These are phyloP conservation scores for Lethenteron camtschaticum DNA, from an alignment of 2,113 vertebrate genomes.

Conservation along the genomic window DNA sequence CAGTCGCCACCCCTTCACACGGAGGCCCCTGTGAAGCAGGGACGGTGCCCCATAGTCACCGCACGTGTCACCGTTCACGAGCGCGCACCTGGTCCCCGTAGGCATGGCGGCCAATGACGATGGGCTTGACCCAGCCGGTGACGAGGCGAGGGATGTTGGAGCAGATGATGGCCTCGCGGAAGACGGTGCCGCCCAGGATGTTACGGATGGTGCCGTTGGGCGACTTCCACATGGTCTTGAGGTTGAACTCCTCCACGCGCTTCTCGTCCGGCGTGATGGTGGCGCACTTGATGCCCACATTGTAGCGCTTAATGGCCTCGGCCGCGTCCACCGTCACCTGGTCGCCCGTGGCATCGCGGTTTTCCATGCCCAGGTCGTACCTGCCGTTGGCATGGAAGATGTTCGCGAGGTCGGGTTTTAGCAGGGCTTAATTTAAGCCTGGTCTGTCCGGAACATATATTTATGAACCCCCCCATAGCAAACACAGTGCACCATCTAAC, in stretches of 20 bases:
- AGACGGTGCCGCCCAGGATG: constrained; percentile 2
- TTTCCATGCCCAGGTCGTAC: constrained; percentile 2
- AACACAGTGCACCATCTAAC: too few relatives aligned
- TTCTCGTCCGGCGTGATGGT: constrained; percentile 5
- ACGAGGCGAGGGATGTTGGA: constrained; percentile 5
- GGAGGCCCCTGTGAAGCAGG: too few relatives aligned
- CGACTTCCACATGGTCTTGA: constrained; percentile 5
- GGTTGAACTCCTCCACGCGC: background rate
- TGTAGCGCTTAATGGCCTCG: background rate
- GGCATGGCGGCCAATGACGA: constrained; percentile 2
- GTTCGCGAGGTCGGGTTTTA: too few relatives aligned
- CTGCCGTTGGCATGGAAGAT: background rate
- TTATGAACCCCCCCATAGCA: too few relatives aligned
- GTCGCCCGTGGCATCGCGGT: background rate
- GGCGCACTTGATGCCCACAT: background rate
- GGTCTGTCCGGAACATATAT: too few relatives aligned
- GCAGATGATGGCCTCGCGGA: constrained; percentile 2
- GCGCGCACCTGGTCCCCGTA: constrained; percentile 1
- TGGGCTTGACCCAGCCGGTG: background rate
- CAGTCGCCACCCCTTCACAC: too few relatives aligned
- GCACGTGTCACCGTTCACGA: too few relatives aligned
- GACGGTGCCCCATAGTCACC: too few relatives aligned
- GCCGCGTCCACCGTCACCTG: constrained; percentile 4
- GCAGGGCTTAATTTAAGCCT: too few relatives aligned
- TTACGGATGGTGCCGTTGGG: constrained; percentile 5